These are phyloP conservation scores for Ips nitidus DNA, from an alignment of 1,140 invertebrate species.

Conservation along the genomic window DNA sequence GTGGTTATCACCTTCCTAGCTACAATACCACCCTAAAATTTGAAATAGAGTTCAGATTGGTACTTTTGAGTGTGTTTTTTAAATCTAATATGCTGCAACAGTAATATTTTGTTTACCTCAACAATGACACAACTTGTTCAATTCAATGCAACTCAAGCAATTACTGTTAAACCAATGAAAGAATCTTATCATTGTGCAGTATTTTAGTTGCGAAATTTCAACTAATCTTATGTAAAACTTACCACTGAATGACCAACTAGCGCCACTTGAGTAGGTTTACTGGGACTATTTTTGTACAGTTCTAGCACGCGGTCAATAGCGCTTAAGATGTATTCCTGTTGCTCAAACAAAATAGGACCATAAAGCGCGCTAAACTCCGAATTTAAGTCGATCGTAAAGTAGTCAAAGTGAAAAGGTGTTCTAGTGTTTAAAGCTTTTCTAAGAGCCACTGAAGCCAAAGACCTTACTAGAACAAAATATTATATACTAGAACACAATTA, in stretches of 20 bases:
- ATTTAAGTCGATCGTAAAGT: constrained; percentile 81
- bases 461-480: constrained; percentile 65
- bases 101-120: neutral
- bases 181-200: too few species aligned
- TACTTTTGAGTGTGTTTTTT: neutral
- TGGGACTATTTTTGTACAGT: constrained; percentile 64
- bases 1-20: constrained; percentile 74
- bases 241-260: constrained; percentile 93
- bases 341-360: constrained; percentile 74
- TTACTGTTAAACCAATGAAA: too few species aligned
- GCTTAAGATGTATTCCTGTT: constrained; percentile 74
- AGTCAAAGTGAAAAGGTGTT: constrained; percentile 78
- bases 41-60: neutral
- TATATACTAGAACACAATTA: neutral
- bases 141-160: neutral
- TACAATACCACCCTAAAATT: constrained; percentile 78
- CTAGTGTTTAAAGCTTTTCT: constrained; percentile 68
- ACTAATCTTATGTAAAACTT: constrained; percentile 46
- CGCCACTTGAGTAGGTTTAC: constrained; percentile 64
- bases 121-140: neutral
- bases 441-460: constrained; percentile 84
- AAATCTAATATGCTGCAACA: too few species aligned
- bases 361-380: constrained; percentile 79
- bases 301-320: constrained; percentile 73
- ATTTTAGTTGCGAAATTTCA: neutral